Conservation (phyloP, 1,140 invertebrate genomes). For the Lepidotrigona ventralis region DNA sequence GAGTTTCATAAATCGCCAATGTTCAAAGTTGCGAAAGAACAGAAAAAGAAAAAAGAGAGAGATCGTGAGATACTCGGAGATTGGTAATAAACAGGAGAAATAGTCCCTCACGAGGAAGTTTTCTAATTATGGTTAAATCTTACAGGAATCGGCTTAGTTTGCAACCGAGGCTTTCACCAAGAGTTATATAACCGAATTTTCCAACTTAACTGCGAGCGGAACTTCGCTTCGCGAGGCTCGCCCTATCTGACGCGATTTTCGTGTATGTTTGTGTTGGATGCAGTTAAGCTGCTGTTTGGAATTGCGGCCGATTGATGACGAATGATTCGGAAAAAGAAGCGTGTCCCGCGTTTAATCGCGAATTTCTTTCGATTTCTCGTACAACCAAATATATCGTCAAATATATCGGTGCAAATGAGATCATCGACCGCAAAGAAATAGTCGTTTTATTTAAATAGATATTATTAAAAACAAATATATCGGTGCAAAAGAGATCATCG, state of each 20-base stretch:
- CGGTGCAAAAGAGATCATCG: too few relatives aligned
- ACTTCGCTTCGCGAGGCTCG: background rate
- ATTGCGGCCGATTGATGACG: too few relatives aligned
- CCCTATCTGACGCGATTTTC: slow-evolving; percentile 1
- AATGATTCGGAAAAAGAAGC: background rate
- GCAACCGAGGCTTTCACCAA: background rate
- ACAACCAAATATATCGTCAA: too few relatives aligned
- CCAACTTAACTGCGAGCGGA: slow-evolving; percentile 10
- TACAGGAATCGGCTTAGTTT: slow-evolving; percentile 34
- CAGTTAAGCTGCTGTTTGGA: background rate
- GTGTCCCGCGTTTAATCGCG: background rate
- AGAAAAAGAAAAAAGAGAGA: too few relatives aligned
- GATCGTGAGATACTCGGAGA: background rate
- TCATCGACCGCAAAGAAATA: too few relatives aligned
- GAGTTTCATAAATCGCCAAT: background rate
- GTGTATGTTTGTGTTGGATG: slow-evolving; percentile 3
- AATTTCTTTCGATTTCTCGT: too few relatives aligned
- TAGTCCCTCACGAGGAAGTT: slow-evolving; percentile 15
- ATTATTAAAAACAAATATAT: too few relatives aligned
- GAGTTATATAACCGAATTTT: slow-evolving; percentile 37
- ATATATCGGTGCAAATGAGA: too few relatives aligned
- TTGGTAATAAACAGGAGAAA: slow-evolving; percentile 28
- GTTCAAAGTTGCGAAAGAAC: background rate
- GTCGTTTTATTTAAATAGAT: too few relatives aligned
- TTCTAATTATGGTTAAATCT: slow-evolving; percentile 39